Evolutionary conservation across 2,888 invertebrate species (phyloP).

Genomic region (Pollenia labialis): DNA sequence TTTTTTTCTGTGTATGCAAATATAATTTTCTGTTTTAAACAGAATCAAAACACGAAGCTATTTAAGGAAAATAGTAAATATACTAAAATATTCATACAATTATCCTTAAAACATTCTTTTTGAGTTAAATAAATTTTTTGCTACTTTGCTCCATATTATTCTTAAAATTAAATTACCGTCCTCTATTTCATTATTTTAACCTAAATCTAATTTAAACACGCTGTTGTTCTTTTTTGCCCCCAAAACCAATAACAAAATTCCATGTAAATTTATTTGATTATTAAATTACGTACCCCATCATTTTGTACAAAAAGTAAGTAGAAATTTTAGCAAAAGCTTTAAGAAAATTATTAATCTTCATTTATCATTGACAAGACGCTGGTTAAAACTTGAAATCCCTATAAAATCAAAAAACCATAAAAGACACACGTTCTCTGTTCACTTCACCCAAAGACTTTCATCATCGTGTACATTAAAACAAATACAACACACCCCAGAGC

Average conservation of each 20-base stretch:
- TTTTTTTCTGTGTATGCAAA: too few relatives aligned
- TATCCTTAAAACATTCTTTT: too few relatives aligned
- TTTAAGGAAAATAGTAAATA: too few relatives aligned
- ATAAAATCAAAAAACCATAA: constrained; percentile 19
- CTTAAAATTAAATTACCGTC: not conserved
- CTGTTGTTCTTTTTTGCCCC: not conserved
- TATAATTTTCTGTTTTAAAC: too few relatives aligned
- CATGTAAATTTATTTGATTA: not conserved
- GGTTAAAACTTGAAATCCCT: not conserved
- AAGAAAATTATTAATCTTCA: constrained; percentile 26
- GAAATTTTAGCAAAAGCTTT: not conserved
- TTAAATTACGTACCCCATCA: not conserved
- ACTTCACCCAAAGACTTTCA: not conserved
- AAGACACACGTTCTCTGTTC: not conserved
- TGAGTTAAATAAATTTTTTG: too few relatives aligned
- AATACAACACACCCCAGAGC: not conserved
- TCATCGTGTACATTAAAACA: not conserved
- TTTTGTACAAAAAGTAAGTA: not conserved
- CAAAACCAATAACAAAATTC: not conserved
- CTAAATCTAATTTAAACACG: not conserved
- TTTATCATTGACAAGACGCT: constrained; percentile 11
- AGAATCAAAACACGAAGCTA: too few relatives aligned
- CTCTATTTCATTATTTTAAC: not conserved
- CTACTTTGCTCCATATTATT: too few relatives aligned
- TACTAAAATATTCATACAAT: too few relatives aligned